A percentile compares a stretch with the other conserved stretches of the same genome.
Evolutionary conservation across 2,797 vertebrate genomes (phyloP).

Genomic region (Diglossa cyanea): DNA sequence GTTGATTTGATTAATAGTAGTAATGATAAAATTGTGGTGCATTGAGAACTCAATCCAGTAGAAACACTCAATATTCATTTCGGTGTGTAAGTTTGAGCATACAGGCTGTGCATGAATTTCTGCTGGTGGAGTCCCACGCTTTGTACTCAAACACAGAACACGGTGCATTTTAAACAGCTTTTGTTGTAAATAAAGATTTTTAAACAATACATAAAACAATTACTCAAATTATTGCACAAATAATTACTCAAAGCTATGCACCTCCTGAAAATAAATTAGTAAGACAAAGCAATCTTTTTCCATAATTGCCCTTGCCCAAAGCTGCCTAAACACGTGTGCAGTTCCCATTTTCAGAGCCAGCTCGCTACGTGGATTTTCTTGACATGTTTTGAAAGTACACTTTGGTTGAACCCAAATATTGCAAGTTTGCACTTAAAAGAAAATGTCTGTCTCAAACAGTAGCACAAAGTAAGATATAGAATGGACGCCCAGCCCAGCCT

Average conservation of each 20-base stretch:
- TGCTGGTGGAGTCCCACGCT: not conserved
- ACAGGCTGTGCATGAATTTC: not conserved
- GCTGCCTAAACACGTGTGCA: not conserved
- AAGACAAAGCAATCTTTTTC: conserved; percentile 16
- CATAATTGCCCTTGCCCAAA: not conserved
- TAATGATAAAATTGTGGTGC: not conserved
- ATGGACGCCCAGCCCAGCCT: conserved; percentile 15
- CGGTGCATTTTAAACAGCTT: not conserved
- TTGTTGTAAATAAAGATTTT: not conserved
- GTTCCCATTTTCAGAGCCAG: not conserved
- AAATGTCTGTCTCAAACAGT: not conserved
- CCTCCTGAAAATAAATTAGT: not conserved
- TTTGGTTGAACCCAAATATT: not conserved
- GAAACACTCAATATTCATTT: conserved; percentile 12
- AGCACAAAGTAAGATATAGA: conserved; percentile 38
- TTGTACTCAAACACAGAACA: not conserved
- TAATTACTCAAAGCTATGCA: not conserved
- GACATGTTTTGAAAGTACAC: not conserved
- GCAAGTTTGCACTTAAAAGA: conserved; percentile 30
- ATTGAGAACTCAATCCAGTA: conserved; percentile 19
- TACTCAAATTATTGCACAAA: not conserved
- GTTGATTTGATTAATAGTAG: conserved; percentile 14
- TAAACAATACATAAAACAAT: not conserved
- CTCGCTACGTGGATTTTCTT: not conserved
- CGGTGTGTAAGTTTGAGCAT: not conserved